These are phyloP conservation scores for Kryptolebias ocellatus DNA, from an alignment of 2,797 vertebrate genomes.

Conservation along the genomic window DNA sequence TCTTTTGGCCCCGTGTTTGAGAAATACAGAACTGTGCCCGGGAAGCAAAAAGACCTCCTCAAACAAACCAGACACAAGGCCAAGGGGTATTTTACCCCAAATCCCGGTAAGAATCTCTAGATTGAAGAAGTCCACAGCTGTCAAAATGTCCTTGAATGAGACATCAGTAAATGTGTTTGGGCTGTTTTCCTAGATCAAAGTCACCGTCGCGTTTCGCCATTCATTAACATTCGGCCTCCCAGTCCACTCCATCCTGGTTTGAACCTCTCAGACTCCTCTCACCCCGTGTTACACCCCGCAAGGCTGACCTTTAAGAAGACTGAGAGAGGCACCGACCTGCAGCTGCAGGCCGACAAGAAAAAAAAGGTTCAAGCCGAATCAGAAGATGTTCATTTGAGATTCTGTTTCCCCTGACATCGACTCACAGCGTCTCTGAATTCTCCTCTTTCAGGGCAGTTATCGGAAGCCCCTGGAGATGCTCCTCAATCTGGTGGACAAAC, in stretches of 20 bases:
- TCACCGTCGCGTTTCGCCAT: constrained; percentile 20
- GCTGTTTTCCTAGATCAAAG: constrained; percentile 53
- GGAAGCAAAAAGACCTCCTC: constrained; percentile 45
- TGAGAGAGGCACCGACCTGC: constrained; percentile 34
- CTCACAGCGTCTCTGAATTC: constrained; percentile 27
- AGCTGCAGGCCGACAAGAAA: constrained; percentile 42
- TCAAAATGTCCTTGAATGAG: neutral
- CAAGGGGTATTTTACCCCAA: constrained; percentile 68
- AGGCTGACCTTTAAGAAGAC: constrained; percentile 59
- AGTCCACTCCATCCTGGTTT: constrained; percentile 57
- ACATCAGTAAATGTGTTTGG: neutral
- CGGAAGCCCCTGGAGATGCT: constrained; percentile 82
- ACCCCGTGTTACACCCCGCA: constrained; percentile 72
- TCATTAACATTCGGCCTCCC: constrained; percentile 61
- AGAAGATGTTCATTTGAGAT: neutral
- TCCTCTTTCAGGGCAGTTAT: constrained; percentile 66
- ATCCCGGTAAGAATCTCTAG: constrained; percentile 69
- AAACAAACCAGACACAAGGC: constrained; percentile 47
- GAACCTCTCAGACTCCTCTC: constrained; percentile 60
- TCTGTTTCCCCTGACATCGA: constrained; percentile 2
- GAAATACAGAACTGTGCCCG: constrained; percentile 42
- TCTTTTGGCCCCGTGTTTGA: constrained; percentile 66
- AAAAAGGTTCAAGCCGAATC: constrained; percentile 48
- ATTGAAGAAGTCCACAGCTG: neutral
- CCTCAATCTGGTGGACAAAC: constrained; percentile 85